Base-by-base conservation (phyloP, 2,113 vertebrate genomes). In the Petromus typicus region DNA sequence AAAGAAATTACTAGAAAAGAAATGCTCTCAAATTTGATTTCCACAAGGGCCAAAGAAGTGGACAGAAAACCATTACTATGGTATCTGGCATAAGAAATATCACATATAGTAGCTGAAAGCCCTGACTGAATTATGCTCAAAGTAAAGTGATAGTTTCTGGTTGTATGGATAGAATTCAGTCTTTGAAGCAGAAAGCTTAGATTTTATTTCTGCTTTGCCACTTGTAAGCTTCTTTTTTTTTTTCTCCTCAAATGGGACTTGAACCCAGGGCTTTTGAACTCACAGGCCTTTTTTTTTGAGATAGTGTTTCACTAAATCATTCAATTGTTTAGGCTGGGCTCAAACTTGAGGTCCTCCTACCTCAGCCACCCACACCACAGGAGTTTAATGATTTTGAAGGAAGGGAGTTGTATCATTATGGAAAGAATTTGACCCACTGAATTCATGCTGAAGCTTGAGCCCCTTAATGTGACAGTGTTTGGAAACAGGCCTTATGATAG, bases 21-120 rank as follows among this genome's bases (percentile, higher is more conserved):
- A 91, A 93, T 59, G 34, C 67, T 89, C n/a, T 93, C 61, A 81
- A 89, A 89, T 83, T 27, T 89, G 61, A 3, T 48, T 94, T 91
- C 71, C 85, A 57, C n/a, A 73, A 80, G 34, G 93, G 61, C 16
- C 37, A 90, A 57, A 82, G 56, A 93, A 86, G 67, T 54, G 32
- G 71, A 45, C 43, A 90, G 67, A 32, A 87, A 83, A 78, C 64
- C 51, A 90, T 22, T 16, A 17, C 40, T 80, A 84, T 17, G 48
- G 23, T 17, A 2, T 86, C 61, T 73, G 3, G 71, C 51, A 27
- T 23, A 88, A 94, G 81, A 92, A 32, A 12, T 48, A 18, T 13
- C 32, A 7, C 43, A 76, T 30, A 48, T 16, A 75, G 8, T 27
- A 32, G 73, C 5, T 13, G 45, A 91, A 64, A 85, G 17, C 30